Evolutionary conservation across 1,140 invertebrate genomes (phyloP), one percentile per base, ranked within the genome.

Genomic region (Ganaspis sp.): DNA sequence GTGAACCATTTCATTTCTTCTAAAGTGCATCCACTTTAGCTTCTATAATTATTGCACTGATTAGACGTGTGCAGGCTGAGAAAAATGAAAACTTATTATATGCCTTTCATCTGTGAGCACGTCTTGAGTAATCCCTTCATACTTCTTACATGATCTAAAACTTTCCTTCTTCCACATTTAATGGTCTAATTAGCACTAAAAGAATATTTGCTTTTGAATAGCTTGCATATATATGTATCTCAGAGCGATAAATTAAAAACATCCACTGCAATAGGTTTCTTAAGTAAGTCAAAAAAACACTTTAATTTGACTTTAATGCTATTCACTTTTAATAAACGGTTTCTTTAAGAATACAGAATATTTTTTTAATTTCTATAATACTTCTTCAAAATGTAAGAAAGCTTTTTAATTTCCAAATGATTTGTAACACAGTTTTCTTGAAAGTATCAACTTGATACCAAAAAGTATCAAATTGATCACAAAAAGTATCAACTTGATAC

Each of bases 11-110:
- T 26, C 23, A 64, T 64, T 64, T 64, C 58, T 64, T 26, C 15
- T 64, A 11, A 29, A 29, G 12, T 64, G 21, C 58, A 64, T 29
- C 23, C 23, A 29, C 15, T 29, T 49, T 5, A 17, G 29, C 58
- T 64, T 29, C 21, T 64, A n/a, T n/a, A 64, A 64, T 64, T 64
- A 64, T 34, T 29, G 11, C n/a, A 29, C 58, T 29, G 23, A 64
- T 64, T 64, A 64, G 58, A 29, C 23, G 58, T 26, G 58, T 26
- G 58, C 23, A 64, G 58, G 11, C 58, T n/a, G 58, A 64, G 26
- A 64, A 64, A 64, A 64, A 64, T 64, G 58, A 64, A 64, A 64
- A 64, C 58, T 29, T 64, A 64, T 64, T 64, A 64, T 64, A 64
- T 64, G 58, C 58, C 58, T 64, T 64, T 64, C 58, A 64, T 64